phyloP scores from a whole-genome alignment of 1,140 invertebrate genomes.

The Drosophila trapezifrons region DNA sequence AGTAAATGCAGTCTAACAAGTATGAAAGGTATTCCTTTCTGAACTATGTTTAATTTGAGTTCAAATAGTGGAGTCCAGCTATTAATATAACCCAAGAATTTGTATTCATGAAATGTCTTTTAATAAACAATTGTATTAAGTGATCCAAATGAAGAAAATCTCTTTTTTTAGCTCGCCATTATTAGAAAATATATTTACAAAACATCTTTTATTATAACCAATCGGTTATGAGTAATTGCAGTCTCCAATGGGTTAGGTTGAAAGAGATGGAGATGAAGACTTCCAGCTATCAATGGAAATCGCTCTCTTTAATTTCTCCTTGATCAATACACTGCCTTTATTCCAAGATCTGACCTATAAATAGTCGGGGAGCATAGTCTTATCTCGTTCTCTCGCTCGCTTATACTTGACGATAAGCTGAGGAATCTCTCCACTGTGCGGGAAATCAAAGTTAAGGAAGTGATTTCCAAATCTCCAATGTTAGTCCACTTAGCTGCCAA shows the following conservation, averaged over 20 bases:
- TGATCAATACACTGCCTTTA: constrained; percentile 36
- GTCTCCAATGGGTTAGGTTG: neutral
- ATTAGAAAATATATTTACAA: neutral
- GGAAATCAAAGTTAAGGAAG: constrained; percentile 32
- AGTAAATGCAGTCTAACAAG: neutral
- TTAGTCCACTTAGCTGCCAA: constrained; percentile 40
- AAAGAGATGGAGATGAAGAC: neutral
- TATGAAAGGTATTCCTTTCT: neutral
- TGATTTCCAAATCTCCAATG: constrained; percentile 42
- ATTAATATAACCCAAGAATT: neutral
- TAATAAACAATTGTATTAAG: too few relatives aligned
- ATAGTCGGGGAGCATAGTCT: constrained; percentile 13
- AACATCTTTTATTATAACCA: too few relatives aligned
- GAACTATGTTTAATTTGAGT: neutral
- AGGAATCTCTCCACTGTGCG: constrained; percentile 9
- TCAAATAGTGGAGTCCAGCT: too few relatives aligned
- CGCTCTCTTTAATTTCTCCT: neutral
- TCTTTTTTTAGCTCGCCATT: too few relatives aligned
- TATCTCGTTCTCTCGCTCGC: constrained; percentile 15
- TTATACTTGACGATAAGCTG: constrained; percentile 10
- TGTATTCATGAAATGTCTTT: too few relatives aligned
- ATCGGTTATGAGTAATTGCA: neutral
- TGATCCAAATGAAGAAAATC: too few relatives aligned
- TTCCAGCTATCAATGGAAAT: constrained; percentile 5
- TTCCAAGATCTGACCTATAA: constrained; percentile 44